phyloP scores from a whole-genome alignment of 2,888 invertebrate genomes.

The Eristalinus sepulchralis region DNA sequence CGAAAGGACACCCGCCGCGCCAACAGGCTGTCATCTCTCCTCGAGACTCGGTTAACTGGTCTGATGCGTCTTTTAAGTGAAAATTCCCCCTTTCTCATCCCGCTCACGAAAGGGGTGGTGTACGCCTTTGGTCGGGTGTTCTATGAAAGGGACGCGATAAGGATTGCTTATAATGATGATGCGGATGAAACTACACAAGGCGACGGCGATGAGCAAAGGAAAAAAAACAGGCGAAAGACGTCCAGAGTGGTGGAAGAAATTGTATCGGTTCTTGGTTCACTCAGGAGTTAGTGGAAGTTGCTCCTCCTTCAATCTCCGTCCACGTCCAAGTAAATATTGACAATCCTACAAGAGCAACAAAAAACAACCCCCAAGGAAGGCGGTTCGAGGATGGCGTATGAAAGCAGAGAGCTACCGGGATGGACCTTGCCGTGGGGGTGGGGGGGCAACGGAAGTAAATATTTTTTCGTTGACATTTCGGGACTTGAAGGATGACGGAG shows the following conservation, averaged over 20 bases:
- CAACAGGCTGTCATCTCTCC: conserved; percentile 40
- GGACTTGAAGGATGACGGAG: not conserved
- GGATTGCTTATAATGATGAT: conserved; percentile 63
- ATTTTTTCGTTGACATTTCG: conserved; percentile 33
- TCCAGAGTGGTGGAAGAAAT: conserved; percentile 19
- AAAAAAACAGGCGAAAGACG: conserved; percentile 30
- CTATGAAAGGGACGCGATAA: conserved; percentile 60
- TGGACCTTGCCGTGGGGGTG: not conserved
- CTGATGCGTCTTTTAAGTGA: conserved; percentile 51
- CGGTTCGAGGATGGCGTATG: not conserved
- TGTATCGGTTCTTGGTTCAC: conserved; percentile 27
- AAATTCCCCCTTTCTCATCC: not conserved
- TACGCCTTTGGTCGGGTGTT: conserved; percentile 10
- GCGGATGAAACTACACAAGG: conserved; percentile 36
- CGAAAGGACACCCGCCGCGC: conserved; percentile 16
- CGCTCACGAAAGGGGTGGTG: conserved; percentile 40
- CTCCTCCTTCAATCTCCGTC: not conserved
- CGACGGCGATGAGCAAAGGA: not conserved
- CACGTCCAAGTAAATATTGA: conserved; percentile 44
- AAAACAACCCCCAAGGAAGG: not conserved
- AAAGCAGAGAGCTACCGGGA: not conserved
- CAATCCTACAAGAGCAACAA: conserved; percentile 33
- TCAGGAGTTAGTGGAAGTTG: not conserved
- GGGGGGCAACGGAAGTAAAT: conserved; percentile 24
- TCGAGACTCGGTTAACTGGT: conserved; percentile 20